Evolutionary conservation across 1,140 invertebrate species (phyloP).

Genomic region (Lanistes nyassanus): DNA sequence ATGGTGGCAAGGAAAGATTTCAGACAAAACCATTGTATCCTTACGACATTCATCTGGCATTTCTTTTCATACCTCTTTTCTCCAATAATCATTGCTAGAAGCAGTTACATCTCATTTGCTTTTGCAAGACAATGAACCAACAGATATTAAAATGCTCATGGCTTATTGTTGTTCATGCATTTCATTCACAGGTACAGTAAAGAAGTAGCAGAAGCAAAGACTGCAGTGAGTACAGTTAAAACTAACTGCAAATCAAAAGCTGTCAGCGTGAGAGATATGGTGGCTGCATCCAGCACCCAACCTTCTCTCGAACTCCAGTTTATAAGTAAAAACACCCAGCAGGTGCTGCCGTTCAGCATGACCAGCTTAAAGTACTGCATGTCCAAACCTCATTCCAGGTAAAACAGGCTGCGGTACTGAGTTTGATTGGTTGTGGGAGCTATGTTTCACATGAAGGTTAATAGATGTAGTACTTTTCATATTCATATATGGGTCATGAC

Average conservation of each 20-base stretch:
- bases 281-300: slow-evolving; percentile 22
- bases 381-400: not conserved
- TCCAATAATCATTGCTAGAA: too few relatives aligned
- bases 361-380: not conserved
- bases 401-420: not conserved
- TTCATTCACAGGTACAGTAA: slow-evolving; percentile 22
- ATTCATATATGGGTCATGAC: not conserved
- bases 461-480: not conserved
- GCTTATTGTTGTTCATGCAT: slow-evolving; percentile 11
- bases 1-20: too few relatives aligned
- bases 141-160: too few relatives aligned
- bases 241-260: not conserved
- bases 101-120: too few relatives aligned
- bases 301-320: not conserved
- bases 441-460: not conserved
- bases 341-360: not conserved
- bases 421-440: not conserved
- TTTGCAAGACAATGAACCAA: too few relatives aligned
- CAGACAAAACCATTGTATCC: too few relatives aligned
- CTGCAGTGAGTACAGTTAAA: not conserved
- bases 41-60: too few relatives aligned
- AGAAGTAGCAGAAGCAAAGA: slow-evolving; percentile 18
- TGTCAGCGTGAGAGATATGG: slow-evolving; percentile 18
- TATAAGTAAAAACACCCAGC: not conserved
- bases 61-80: too few relatives aligned